Percentiles rank a stretch among this genome's conserved stretches.
These are phyloP conservation scores for Dasypolia templi DNA, from an alignment of 2,888 invertebrate species.

Conservation along the genomic window DNA sequence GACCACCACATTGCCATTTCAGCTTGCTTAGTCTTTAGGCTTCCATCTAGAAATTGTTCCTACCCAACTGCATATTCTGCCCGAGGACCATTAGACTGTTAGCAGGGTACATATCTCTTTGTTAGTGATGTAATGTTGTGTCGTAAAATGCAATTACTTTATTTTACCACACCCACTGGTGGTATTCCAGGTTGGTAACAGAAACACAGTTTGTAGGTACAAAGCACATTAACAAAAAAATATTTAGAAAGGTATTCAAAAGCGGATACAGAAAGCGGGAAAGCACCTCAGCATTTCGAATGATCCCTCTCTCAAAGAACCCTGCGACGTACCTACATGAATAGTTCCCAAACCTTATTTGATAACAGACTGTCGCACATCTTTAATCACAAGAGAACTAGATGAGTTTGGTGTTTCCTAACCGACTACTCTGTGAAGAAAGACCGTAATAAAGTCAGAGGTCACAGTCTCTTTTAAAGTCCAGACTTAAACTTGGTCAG, in stretches of 20 bases:
- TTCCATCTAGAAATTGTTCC: too few relatives aligned
- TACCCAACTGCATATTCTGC: too few relatives aligned
- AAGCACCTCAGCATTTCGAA: background rate
- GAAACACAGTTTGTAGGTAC: background rate
- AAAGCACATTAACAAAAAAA: background rate
- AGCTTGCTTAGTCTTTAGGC: too few relatives aligned
- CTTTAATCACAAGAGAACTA: background rate
- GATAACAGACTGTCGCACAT: slow-evolving; percentile 1
- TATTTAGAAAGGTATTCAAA: background rate
- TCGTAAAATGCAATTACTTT: background rate
- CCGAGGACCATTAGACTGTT: too few relatives aligned
- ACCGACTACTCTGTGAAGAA: background rate
- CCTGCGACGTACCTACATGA: background rate
- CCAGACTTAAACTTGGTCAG: background rate
- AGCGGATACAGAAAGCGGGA: too few relatives aligned
- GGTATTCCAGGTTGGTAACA: background rate
- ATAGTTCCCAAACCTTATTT: slow-evolving; percentile 5
- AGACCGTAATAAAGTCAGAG: background rate
- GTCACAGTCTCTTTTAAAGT: background rate
- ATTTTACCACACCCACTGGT: background rate
- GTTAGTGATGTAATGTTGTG: background rate
- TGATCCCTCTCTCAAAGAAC: slow-evolving; percentile 6
- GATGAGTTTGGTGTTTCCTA: background rate
- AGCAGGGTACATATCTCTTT: background rate
- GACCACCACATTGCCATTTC: too few relatives aligned